Base-by-base conservation (phyloP, 2,888 invertebrate species). In the Lypha dubia region DNA sequence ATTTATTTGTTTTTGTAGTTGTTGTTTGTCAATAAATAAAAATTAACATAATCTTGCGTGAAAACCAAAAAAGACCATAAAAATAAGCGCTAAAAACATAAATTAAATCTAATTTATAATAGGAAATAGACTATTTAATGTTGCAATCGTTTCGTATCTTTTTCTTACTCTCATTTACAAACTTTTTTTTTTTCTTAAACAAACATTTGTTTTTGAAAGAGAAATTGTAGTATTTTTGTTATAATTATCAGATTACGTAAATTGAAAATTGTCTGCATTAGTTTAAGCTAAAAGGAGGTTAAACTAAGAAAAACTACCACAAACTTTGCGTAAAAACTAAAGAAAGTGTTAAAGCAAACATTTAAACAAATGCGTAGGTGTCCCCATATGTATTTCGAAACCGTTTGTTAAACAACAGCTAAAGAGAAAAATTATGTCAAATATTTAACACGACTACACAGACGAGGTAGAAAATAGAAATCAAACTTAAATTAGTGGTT, bases 11-110 rank as follows among this genome's bases (percentile, higher is more conserved):
- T 28, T 22, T 56, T 24, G 11, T 28, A 44, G 53, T 22, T 35
- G 24, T 56, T 60, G 28, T 67, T 51, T 67, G 46, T 70, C 22
- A 63, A 28, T 65, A 65, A 79, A 56, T 20, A 74, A 58, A 70
- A 68, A 77, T 80, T 84, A 80, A 80, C 84, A 77, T 84, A 81
- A 84, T 81, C 81, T 80, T 71, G 75, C 76, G 24, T 75, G 65
- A 67, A 83, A 70, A 79, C 51, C 63, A 75, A 68, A n/a, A n/a
- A n/a, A 32, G 24, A 65, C 56, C 49, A 63, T 15, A 35, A 8
- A 28, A 35, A 56, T 65, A 58, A 73, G 46, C 60, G 49, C 24
- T 79, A 49, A 73, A 71, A 79, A 77, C 22, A 38, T 22, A 51
- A 62, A 63, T 63, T 38, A 49, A 79, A 71, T 63, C 71, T 46